Evolutionary conservation across 2,797 vertebrate genomes (phyloP).

Genomic region (Saguinus oedipus): DNA sequence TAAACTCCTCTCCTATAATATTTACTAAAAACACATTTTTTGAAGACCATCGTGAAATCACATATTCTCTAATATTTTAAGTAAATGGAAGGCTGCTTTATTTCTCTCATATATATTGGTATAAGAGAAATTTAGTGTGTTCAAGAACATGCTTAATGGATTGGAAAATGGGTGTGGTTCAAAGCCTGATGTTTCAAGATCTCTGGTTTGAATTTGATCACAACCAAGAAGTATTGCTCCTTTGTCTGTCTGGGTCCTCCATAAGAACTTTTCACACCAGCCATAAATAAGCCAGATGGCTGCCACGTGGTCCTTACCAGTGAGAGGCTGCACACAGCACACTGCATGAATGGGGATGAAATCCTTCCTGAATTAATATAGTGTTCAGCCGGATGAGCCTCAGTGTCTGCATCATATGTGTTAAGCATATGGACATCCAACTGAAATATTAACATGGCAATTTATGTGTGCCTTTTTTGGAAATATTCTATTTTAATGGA

Average conservation of each 20-base stretch:
- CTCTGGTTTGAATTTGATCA: conserved; percentile 25
- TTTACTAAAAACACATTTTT: conserved; percentile 27
- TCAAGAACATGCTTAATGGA: neutral
- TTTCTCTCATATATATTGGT: neutral
- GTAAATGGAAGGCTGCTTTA: neutral
- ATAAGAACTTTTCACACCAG: neutral
- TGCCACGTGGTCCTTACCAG: neutral
- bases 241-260: conserved; percentile 23
- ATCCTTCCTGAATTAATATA: neutral
- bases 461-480: neutral
- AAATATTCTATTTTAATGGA: conserved; percentile 56
- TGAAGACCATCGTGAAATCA: neutral
- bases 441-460: neutral
- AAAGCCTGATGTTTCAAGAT: neutral
- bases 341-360: neutral
- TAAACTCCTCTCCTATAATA: neutral
- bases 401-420: neutral
- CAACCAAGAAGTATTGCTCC: neutral
- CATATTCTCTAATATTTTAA: conserved; percentile 28
- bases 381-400: neutral
- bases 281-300: neutral
- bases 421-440: neutral
- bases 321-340: neutral
- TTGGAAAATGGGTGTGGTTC: neutral
- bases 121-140: neutral